phyloP scores from a whole-genome alignment of 2,888 invertebrate species.

The Habroteleia sp. region DNA sequence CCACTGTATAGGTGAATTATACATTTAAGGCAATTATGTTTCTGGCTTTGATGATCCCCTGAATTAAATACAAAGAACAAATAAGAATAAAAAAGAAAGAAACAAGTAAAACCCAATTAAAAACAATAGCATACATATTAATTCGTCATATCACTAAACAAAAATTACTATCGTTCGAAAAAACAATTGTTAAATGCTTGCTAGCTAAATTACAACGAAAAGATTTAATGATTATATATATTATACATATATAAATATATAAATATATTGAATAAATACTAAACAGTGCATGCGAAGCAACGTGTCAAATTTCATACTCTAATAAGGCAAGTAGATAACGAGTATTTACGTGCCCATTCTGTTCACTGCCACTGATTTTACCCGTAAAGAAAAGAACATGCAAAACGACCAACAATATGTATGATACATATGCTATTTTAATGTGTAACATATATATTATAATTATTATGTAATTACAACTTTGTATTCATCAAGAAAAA shows the following conservation, averaged over 20 bases:
- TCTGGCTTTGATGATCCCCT: conserved; percentile 74
- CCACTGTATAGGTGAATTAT: too few species aligned
- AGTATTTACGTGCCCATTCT: conserved; percentile 72
- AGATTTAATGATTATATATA: conserved; percentile 67
- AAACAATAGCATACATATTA: conserved; percentile 76
- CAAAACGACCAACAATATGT: conserved; percentile 9
- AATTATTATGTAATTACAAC: conserved; percentile 17
- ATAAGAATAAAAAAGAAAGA: conserved; percentile 40
- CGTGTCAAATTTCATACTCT: conserved; percentile 79
- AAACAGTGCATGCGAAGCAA: conserved; percentile 73
- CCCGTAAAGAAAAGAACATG: conserved; percentile 62
- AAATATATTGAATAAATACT: conserved; percentile 66
- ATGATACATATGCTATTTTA: conserved; percentile 7
- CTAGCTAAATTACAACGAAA: conserved; percentile 74
- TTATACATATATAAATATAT: conserved; percentile 64
- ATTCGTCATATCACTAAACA: conserved; percentile 77
- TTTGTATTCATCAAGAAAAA: neutral
- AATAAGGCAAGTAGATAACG: conserved; percentile 64
- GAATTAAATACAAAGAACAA: conserved; percentile 62
- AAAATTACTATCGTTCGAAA: conserved; percentile 70
- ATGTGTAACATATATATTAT: conserved; percentile 22
- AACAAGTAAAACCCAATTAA: conserved; percentile 26
- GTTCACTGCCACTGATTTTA: conserved; percentile 78
- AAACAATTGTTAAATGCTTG: conserved; percentile 77
- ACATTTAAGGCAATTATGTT: conserved; percentile 72